These are phyloP conservation scores for Hippopotamus amphibius DNA, from an alignment of 2,113 vertebrate species.

Conservation along the genomic window DNA sequence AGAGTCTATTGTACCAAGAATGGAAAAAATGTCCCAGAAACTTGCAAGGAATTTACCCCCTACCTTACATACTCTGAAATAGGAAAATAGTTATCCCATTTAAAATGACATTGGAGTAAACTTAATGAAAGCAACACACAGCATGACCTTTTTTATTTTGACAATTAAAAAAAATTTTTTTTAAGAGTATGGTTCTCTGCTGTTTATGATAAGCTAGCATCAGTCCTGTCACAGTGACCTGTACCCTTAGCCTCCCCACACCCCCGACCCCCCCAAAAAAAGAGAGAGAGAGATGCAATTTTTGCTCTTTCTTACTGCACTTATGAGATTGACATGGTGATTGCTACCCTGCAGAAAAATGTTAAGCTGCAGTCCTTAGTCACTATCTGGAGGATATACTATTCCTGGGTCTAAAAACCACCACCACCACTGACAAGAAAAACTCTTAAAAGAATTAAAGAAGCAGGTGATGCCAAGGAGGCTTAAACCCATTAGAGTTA, in stretches of 20 bases:
- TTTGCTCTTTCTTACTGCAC: neutral
- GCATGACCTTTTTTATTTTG: slow-evolving; percentile 10
- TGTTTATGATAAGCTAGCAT: neutral
- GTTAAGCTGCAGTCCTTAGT: slow-evolving; percentile 24
- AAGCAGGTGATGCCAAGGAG: neutral
- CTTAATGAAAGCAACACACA: slow-evolving; percentile 40
- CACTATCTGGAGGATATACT: neutral
- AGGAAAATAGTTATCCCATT: slow-evolving; percentile 42
- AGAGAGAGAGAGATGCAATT: neutral
- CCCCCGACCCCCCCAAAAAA: neutral
- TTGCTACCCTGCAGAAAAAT: slow-evolving; percentile 28
- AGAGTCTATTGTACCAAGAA: neutral
- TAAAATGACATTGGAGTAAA: slow-evolving; percentile 31
- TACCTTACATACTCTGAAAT: slow-evolving; percentile 27
- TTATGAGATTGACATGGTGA: slow-evolving; percentile 37
- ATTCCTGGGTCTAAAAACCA: neutral
- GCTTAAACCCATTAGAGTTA: slow-evolving; percentile 34
- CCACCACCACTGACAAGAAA: slow-evolving; percentile 34
- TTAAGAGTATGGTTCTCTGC: neutral
- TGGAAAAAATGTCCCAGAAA: neutral
- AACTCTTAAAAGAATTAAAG: slow-evolving; percentile 20
- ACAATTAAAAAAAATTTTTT: neutral
- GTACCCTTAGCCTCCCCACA: neutral
- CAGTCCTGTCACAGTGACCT: neutral
- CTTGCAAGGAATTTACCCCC: slow-evolving; percentile 2